Conservation (phyloP, 2,888 invertebrate species). For the Tetropium fuscum region DNA sequence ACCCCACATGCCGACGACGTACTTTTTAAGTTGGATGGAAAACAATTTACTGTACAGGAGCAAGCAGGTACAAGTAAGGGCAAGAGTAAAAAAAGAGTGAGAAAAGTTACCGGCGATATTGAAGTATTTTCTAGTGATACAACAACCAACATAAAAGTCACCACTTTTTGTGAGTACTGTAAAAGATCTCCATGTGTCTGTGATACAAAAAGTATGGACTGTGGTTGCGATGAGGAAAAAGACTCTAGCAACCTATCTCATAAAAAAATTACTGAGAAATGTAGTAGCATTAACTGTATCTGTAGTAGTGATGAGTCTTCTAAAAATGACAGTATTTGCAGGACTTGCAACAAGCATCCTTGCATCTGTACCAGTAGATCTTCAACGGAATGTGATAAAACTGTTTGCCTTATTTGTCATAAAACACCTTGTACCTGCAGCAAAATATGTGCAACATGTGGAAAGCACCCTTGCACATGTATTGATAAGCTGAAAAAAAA, state of each 20-base stretch:
- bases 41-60: conserved; percentile 39
- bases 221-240: too few species aligned
- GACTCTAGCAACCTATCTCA: too few species aligned
- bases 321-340: neutral
- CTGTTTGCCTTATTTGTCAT: conserved; percentile 17
- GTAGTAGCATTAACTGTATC: too few species aligned
- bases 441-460: neutral
- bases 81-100: neutral
- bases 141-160: conserved; percentile 50
- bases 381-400: neutral
- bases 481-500: too few species aligned
- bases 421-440: conserved; percentile 4
- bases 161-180: conserved; percentile 36
- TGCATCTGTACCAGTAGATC: neutral
- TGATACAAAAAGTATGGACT: too few species aligned
- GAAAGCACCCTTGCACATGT: conserved; percentile 1
- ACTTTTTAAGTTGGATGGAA: conserved; percentile 40
- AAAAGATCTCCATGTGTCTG: conserved; percentile 5
- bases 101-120: conserved; percentile 44
- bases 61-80: neutral
- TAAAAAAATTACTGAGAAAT: too few species aligned
- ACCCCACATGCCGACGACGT: conserved; percentile 17
- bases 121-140: conserved; percentile 45
- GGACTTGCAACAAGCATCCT: neutral
- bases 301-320: neutral